Base-by-base conservation (phyloP, 2,113 vertebrate genomes). In the Xiphophorus couchianus region DNA sequence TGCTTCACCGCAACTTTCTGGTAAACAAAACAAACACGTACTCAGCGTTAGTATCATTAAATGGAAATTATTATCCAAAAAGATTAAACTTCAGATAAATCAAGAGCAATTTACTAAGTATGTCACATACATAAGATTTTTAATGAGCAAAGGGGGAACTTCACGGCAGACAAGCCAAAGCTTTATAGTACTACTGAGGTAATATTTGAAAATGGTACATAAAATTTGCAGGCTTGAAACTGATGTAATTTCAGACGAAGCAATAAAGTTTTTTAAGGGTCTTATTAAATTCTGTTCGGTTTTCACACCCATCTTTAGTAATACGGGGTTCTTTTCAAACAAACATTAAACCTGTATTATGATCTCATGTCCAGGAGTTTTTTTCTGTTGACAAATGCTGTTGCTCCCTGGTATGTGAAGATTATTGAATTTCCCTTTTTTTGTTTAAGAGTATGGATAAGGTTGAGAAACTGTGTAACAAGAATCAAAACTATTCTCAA, bases 11-110 rank as follows among this genome's bases (percentile, higher is more conserved):
- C 17, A 29, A 17, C 37, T 73, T 48, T n/a, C 30, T 69, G 29
- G 61, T 33, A 69, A 69, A n/a, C 63, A 80, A 42, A 78, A n/a
- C 62, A 74, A 86, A 78, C 78, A 78, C 27, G 58, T 65, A 42
- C 62, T 83, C 44, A 74, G 48, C 54, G 1, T 7, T 29, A 66
- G 65, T 61, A 60, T 75, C 54, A 0, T 83, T 80, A 80, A 77
- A 74, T 73, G 5, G 68, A 17, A 82, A 79, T 80, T 44, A 66
- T 82, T 62, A 42, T 66, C n/a, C n/a, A 27, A 44, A 66, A 35
- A 81, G 64, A 69, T 65, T 8, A 0, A 61, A 68, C 35, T n/a
- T 80, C 31, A 12, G 7, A 42, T 22, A 54, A 76, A 78, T 82
- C 74, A 76, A 33, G 22, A 15, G 30, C 28, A 74, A 77, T 83